Percentiles rank a stretch among this genome's conserved stretches.
Conservation (phyloP, 2,113 vertebrate species). For the Sphaerodactylus townsendi region DNA sequence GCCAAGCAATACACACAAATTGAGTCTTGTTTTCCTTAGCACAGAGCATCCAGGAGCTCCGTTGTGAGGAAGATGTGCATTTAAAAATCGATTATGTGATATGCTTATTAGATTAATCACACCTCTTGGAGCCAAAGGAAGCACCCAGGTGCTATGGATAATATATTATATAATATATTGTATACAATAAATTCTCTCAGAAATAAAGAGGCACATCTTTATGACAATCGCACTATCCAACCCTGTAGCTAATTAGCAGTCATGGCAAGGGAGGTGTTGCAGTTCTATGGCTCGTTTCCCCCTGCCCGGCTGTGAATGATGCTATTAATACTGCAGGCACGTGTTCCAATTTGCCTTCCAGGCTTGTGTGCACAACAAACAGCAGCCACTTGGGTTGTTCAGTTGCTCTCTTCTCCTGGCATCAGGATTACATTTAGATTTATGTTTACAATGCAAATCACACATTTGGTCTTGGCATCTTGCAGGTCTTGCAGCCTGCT, state of each 20-base stretch:
- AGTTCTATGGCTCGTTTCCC: slow-evolving; percentile 14
- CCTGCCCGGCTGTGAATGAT: slow-evolving; percentile 13
- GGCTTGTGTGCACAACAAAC: not conserved
- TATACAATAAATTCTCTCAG: slow-evolving; percentile 21
- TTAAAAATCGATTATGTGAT: slow-evolving; percentile 16
- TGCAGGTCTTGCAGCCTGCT: not conserved
- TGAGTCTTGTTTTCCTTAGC: slow-evolving; percentile 28
- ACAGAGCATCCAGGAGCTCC: slow-evolving; percentile 17
- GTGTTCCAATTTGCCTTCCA: slow-evolving; percentile 2
- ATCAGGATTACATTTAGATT: slow-evolving; percentile 26
- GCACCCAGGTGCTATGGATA: slow-evolving; percentile 25
- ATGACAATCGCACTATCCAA: slow-evolving; percentile 34
- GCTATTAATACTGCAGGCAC: slow-evolving; percentile 31
- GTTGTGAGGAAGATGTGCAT: slow-evolving; percentile 26
- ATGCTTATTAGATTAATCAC: slow-evolving; percentile 49
- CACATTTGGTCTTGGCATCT: slow-evolving; percentile 12
- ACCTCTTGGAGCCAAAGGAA: slow-evolving; percentile 24
- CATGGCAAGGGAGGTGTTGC: slow-evolving; percentile 12
- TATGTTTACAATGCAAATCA: slow-evolving; percentile 4
- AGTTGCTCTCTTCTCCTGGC: accelerated
- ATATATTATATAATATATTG: slow-evolving; percentile 33
- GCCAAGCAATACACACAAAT: slow-evolving; percentile 30
- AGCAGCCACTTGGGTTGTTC: not conserved
- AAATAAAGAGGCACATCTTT: slow-evolving; percentile 28
- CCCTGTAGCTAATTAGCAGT: slow-evolving; percentile 40